Conservation (phyloP, 2,888 invertebrate genomes). For the Lasioglossum morio region DNA sequence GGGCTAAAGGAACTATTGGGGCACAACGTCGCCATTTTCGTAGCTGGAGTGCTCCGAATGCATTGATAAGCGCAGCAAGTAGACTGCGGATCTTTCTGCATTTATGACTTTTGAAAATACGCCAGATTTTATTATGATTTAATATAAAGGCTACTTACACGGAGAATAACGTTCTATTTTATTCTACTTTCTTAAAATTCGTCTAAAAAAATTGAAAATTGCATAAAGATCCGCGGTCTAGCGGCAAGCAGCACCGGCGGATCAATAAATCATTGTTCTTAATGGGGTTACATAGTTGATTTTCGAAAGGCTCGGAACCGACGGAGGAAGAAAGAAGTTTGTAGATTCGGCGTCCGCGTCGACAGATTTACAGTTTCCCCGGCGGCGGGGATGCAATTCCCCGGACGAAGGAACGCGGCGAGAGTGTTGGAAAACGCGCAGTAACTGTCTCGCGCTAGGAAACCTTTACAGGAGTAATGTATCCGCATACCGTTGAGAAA, state of each 20-base stretch:
- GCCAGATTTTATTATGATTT: too few relatives aligned
- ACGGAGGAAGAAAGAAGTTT: conserved; percentile 14
- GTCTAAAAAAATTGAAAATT: too few relatives aligned
- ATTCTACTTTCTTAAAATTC: too few relatives aligned
- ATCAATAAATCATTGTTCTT: conserved; percentile 4
- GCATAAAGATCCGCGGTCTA: too few relatives aligned
- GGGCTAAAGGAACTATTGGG: too few relatives aligned
- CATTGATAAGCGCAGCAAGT: background rate
- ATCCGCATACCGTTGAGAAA: conserved; percentile 64
- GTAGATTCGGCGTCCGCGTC: conserved; percentile 2
- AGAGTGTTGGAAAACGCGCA: conserved; percentile 66
- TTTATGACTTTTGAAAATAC: too few relatives aligned
- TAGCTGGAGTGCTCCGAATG: too few relatives aligned
- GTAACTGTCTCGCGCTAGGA: conserved; percentile 63
- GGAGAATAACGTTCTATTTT: too few relatives aligned
- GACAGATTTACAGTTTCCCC: conserved; percentile 41
- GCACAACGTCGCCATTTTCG: too few relatives aligned
- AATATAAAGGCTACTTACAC: too few relatives aligned
- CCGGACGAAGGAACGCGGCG: conserved; percentile 15
- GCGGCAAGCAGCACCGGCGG: background rate
- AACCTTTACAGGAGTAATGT: conserved; percentile 65
- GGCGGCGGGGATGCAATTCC: conserved; percentile 42
- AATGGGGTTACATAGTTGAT: conserved; percentile 9
- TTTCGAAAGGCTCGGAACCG: background rate
- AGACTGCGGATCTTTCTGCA: too few relatives aligned